Evolutionary conservation across 2,888 invertebrate species (phyloP).

Genomic region (Hylaea fasciaria): DNA sequence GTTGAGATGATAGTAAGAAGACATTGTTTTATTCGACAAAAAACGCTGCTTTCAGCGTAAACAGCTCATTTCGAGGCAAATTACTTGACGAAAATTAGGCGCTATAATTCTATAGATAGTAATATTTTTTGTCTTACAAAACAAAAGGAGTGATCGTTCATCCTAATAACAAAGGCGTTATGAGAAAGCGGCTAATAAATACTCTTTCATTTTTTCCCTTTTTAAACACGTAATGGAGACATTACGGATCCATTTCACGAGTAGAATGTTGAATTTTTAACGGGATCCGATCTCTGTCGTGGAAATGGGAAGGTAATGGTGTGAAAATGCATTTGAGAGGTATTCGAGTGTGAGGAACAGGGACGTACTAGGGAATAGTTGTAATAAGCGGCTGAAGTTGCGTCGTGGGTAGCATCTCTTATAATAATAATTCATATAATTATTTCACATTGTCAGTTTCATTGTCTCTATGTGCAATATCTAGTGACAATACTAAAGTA

Average conservation of each 20-base stretch:
- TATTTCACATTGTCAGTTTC: too few species aligned
- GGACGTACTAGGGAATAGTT: background rate
- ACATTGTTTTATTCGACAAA: too few species aligned
- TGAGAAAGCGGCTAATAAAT: slow-evolving; percentile 14
- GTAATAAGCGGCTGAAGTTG: too few species aligned
- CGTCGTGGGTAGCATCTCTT: too few species aligned
- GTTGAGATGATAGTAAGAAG: too few species aligned
- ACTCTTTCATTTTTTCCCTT: slow-evolving; percentile 20
- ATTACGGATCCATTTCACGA: slow-evolving; percentile 37
- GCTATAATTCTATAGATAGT: background rate
- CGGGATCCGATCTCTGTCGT: slow-evolving; percentile 32
- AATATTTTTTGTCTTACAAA: background rate
- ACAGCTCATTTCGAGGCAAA: too few species aligned
- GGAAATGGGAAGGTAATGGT: slow-evolving; percentile 29
- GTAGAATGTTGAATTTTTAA: slow-evolving; percentile 32
- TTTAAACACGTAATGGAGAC: slow-evolving; percentile 31
- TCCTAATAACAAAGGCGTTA: slow-evolving; percentile 10
- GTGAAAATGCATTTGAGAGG: slow-evolving; percentile 23
- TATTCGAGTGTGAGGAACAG: slow-evolving; percentile 2
- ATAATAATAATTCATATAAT: too few species aligned
- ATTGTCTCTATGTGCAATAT: too few species aligned
- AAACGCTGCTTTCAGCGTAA: too few species aligned
- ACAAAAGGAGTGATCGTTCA: slow-evolving; percentile 6
- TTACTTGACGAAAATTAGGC: too few species aligned
- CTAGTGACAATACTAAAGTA: too few species aligned